These are phyloP conservation scores for Tenthredo amoena DNA, from an alignment of 2,888 invertebrate species.

Conservation along the genomic window DNA sequence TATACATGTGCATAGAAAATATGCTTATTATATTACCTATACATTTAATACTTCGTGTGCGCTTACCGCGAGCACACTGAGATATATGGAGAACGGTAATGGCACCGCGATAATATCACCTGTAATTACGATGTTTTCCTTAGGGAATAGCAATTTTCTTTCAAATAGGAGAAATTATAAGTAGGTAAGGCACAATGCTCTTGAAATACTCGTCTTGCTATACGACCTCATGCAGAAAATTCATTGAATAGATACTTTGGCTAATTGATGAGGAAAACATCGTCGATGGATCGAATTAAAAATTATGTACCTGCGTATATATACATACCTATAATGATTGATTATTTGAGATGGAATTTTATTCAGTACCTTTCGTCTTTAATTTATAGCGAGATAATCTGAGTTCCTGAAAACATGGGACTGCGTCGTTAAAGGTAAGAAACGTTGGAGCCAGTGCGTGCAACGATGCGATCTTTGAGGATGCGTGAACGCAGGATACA, in stretches of 20 bases:
- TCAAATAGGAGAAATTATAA: background rate
- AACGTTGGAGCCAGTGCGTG: background rate
- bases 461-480: conserved; percentile 10
- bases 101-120: conserved; percentile 30
- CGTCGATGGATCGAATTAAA: background rate
- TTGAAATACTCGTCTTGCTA: background rate
- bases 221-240: background rate
- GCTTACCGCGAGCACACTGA: background rate
- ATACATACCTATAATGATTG: no score
- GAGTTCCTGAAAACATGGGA: background rate
- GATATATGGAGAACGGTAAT: conserved; percentile 12
- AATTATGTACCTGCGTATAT: background rate
- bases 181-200: background rate
- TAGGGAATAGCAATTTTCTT: conserved; percentile 8
- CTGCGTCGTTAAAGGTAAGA: background rate
- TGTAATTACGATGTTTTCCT: conserved; percentile 20
- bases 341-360: background rate
- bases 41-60: background rate
- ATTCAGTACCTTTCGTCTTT: background rate
- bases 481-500: conserved; percentile 44
- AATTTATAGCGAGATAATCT: background rate
- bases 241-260: background rate
- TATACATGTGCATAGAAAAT: background rate
- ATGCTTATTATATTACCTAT: conserved; percentile 27
- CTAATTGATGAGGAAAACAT: background rate